Evolutionary conservation across 2,797 vertebrate species (phyloP).

Genomic region (Chelidonichthys spinosus): DNA sequence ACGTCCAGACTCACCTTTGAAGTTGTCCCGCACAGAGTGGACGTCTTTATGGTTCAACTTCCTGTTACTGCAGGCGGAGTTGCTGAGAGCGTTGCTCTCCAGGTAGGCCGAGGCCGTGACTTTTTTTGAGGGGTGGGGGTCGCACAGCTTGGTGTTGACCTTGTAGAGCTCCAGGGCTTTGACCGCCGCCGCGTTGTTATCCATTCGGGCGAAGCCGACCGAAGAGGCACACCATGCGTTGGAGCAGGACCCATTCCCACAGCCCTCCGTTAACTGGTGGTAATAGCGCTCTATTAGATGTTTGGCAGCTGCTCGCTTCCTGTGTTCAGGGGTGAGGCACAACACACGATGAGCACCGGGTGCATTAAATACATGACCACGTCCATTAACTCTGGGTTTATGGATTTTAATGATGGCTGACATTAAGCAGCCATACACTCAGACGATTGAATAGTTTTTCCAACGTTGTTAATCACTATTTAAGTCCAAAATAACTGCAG

Average conservation of each 20-base stretch:
- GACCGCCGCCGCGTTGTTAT: conserved; percentile 98
- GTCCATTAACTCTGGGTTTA: not conserved
- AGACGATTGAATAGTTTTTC: too few species aligned
- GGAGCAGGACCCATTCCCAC: conserved; percentile 99
- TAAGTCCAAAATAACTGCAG: too few species aligned
- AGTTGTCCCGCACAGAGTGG: conserved; percentile 91
- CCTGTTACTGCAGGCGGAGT: conserved; percentile 89
- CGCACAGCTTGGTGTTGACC: conserved; percentile 96
- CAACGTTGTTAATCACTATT: too few species aligned
- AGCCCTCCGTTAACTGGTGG: conserved; percentile 99
- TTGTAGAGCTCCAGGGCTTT: conserved; percentile 99
- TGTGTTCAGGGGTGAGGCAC: conserved; percentile 85
- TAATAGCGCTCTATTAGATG: conserved; percentile 99
- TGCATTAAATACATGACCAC: not conserved
- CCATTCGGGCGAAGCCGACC: conserved; percentile 95
- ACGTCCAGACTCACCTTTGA: conserved; percentile 89
- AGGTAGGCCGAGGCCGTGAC: conserved; percentile 95
- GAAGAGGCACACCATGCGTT: conserved; percentile 99
- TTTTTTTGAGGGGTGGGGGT: conserved; percentile 99
- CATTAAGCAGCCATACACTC: too few species aligned
- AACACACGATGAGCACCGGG: conserved; percentile 77
- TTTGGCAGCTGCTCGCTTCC: conserved; percentile 99
- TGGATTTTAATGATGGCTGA: not conserved
- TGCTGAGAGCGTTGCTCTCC: conserved; percentile 92
- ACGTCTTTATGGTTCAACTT: conserved; percentile 94